Percentiles rank a stretch among this genome's conserved stretches.
phyloP scores from a whole-genome alignment of 1,140 invertebrate genomes.

The Zaprionus camerounensis region DNA sequence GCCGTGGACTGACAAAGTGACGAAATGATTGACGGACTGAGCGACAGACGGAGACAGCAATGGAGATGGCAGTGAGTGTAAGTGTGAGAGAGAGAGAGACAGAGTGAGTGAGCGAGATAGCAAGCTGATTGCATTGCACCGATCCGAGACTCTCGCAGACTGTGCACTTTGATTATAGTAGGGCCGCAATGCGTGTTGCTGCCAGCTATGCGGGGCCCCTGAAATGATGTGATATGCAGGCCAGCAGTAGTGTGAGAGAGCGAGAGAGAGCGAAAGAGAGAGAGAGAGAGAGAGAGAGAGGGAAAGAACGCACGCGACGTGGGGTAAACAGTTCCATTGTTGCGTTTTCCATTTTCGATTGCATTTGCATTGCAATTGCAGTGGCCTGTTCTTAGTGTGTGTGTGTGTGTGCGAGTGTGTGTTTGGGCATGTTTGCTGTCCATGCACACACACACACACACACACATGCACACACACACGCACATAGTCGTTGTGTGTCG shows the following conservation, averaged over 20 bases:
- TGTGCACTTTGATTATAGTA: conserved; percentile 5
- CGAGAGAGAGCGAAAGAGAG: conserved; percentile 2
- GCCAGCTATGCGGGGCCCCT: conserved; percentile 35
- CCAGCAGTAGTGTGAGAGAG: conserved; percentile 11
- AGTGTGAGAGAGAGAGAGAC: neutral
- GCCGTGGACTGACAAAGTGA: conserved; percentile 31
- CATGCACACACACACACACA: conserved; percentile 6
- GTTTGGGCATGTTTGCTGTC: conserved; percentile 22
- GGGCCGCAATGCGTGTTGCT: conserved; percentile 18
- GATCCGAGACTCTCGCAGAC: neutral
- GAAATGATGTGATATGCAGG: conserved; percentile 28
- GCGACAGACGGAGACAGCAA: neutral
- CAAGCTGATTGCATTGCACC: conserved; percentile 25
- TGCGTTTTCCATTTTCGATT: conserved; percentile 49
- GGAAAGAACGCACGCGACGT: neutral
- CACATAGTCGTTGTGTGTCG: conserved; percentile 10
- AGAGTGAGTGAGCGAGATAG: conserved; percentile 22
- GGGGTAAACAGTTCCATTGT: conserved; percentile 38
- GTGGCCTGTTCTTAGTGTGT: conserved; percentile 1
- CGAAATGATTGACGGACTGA: conserved; percentile 28
- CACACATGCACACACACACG: neutral
- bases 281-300: conserved; percentile 2
- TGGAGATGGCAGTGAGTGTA: no score
- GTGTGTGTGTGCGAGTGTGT: conserved; percentile 3
- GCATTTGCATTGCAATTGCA: conserved; percentile 44